Conservation (phyloP, 2,797 vertebrate genomes). For the Tapirus indicus region DNA sequence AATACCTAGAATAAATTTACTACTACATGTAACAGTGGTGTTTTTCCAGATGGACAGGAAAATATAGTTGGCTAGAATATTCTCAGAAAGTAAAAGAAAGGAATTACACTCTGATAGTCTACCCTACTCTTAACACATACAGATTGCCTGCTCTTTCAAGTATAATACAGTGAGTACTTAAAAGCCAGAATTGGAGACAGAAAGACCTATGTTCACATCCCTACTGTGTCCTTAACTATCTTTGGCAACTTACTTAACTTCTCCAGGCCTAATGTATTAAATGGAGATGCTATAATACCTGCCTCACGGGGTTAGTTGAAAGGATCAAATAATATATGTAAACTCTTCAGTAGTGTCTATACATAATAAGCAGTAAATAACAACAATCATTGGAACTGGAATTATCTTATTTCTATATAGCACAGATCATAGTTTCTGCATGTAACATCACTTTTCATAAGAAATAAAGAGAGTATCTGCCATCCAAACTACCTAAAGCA, state of each 20-base stretch:
- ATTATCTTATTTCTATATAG: conserved; percentile 1
- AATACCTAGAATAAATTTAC: conserved; percentile 49
- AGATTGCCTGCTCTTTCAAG: background rate
- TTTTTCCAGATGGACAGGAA: background rate
- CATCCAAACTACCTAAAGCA: conserved; percentile 4
- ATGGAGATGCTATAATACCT: background rate
- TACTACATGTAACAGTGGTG: background rate
- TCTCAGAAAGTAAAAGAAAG: conserved; percentile 38
- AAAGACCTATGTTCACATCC: background rate
- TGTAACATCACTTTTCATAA: background rate
- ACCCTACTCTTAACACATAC: conserved; percentile 8
- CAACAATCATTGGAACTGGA: background rate
- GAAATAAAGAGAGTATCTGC: background rate
- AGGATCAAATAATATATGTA: background rate
- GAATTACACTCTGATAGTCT: background rate
- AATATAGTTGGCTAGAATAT: background rate
- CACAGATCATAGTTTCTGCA: background rate
- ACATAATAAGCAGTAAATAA: background rate
- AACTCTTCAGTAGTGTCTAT: background rate
- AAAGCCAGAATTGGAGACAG: background rate
- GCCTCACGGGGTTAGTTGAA: background rate
- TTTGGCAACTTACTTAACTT: background rate
- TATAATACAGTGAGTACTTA: background rate
- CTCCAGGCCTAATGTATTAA: background rate
- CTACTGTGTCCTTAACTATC: background rate